Conservation (phyloP, 2,888 invertebrate species). For the Ectobius pallidus region DNA sequence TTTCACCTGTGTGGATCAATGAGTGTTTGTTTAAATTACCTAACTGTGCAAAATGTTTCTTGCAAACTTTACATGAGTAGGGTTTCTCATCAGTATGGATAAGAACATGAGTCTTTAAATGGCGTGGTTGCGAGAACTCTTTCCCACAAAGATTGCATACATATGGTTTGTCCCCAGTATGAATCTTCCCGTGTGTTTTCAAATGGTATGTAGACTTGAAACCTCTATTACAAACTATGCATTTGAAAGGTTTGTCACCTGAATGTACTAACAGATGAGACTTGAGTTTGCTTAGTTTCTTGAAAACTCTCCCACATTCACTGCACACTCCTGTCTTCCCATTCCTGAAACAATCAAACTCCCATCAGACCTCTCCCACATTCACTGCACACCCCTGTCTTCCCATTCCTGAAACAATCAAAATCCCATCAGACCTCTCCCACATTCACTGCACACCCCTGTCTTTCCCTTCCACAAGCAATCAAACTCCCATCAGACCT, state of each 20-base stretch:
- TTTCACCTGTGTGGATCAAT: slow-evolving; percentile 11
- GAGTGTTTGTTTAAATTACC: slow-evolving; percentile 1
- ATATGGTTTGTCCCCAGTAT: slow-evolving; percentile 7
- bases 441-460: background rate
- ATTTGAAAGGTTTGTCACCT: slow-evolving; percentile 17
- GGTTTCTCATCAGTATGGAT: slow-evolving; percentile 12
- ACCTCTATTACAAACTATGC: background rate
- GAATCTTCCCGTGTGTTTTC: slow-evolving; percentile 2
- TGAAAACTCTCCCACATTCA: slow-evolving; percentile 11
- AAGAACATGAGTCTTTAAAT: slow-evolving; percentile 1
- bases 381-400: background rate
- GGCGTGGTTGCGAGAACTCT: slow-evolving; percentile 7
- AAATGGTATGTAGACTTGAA: slow-evolving; percentile 4
- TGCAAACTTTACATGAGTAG: slow-evolving; percentile 1
- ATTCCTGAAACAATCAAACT: background rate
- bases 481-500: background rate
- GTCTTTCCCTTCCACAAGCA: background rate
- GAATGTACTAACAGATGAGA: slow-evolving; percentile 5
- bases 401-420: background rate
- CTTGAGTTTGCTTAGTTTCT: slow-evolving; percentile 12
- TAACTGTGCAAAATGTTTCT: background rate
- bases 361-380: slow-evolving; percentile 4
- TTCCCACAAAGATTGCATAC: slow-evolving; percentile 6
- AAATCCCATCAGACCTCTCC: background rate
- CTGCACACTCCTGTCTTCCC: background rate